Evolutionary conservation across 2,797 vertebrate genomes (phyloP), one percentile per base, ranked within the genome.

Genomic region (Malurus leucopterus): DNA sequence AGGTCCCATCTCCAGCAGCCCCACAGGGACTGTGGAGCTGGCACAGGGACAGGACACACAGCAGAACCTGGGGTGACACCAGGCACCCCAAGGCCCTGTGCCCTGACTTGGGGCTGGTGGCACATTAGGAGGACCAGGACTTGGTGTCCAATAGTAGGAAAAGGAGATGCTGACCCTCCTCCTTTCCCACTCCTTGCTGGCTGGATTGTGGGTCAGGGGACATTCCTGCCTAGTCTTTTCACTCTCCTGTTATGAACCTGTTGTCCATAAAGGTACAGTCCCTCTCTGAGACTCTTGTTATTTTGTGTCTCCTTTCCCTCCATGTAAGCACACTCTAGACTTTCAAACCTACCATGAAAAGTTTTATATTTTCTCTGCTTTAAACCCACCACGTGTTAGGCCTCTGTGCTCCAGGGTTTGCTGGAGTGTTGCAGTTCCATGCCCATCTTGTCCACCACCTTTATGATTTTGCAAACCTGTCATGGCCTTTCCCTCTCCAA

Each of bases 21-120:
- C 40, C 18, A 47, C 0, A 1, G 47, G 36, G 36, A 11, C 41
- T 1, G 20, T 3, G 6, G 29, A 26, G 36, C 11, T 20, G 65
- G 41, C 15, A 12, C 0, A 1, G 30, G 32, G 40, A 16, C 47
- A 38, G 29, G 32, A 77, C 22, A 36, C 46, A 51, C 1, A 3
- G 59, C 41, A 62, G 32, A 46, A 62, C 61, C 21, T 43, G 72
- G 5, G 26, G 43, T 9, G 36, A 17, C 5, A 16, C 8, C 32
- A 51, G 38, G 26, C 30, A 38, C n/a, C 32, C 34, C 15, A 17
- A 29, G 38, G 44, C 34, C 21, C 34, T 24, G 0, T 47, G 23
- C 23, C 53, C 30, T 75, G 51, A 24, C 36, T 43, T 22, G 32
- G 20, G 50, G 20, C 18, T 84, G 27, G 18, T 32, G 77, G 30